phyloP scores from a whole-genome alignment of 2,113 vertebrate species.

The Turnix velox region DNA sequence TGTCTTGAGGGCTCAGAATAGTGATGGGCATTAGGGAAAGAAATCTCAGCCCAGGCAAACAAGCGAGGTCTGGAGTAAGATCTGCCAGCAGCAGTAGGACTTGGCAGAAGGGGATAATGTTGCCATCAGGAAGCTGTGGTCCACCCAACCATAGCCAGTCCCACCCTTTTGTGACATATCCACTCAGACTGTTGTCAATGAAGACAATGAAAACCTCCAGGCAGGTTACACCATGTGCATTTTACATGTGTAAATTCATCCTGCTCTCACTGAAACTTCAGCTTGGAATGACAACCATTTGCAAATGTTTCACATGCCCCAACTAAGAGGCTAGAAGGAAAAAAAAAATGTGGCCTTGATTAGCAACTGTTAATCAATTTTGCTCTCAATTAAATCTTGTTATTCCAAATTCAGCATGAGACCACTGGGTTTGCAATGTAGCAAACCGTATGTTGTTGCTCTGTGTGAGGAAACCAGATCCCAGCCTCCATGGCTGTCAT shows the following conservation, averaged over 20 bases:
- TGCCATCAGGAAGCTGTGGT: background rate
- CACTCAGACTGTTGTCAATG: background rate
- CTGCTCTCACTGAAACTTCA: background rate
- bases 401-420: background rate
- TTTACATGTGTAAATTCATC: background rate
- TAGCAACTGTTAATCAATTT: conserved; percentile 30
- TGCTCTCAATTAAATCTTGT: conserved; percentile 10
- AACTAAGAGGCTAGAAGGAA: background rate
- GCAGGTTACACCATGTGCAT: background rate
- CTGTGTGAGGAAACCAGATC: background rate
- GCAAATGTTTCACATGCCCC: background rate
- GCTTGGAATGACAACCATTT: background rate
- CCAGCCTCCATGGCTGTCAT: background rate
- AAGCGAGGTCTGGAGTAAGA: background rate
- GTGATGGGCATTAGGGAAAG: background rate
- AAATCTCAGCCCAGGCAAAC: background rate
- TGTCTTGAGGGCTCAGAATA: background rate
- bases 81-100: background rate
- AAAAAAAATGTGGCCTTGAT: conserved; percentile 34
- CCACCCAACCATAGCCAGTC: background rate
- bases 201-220: background rate
- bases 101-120: background rate
- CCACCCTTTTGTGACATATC: background rate
- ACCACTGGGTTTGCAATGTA: background rate
- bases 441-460: background rate